Evolutionary conservation across 1,140 invertebrate species (phyloP).

Genomic region (Coelopa frigida): DNA sequence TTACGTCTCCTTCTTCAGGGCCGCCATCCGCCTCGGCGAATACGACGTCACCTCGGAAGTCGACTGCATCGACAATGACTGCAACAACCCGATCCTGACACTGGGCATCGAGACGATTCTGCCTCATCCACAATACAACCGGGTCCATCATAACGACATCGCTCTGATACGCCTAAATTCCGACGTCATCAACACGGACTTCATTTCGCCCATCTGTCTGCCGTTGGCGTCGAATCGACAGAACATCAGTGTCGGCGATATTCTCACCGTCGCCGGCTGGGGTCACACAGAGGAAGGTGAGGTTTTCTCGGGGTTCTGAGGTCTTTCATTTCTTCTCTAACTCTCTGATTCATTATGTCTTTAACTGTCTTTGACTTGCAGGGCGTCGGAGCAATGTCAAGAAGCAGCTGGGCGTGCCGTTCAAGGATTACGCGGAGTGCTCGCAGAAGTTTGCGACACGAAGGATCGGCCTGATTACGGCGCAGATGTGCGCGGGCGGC

Average conservation of each 20-base stretch:
- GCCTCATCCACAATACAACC: slow-evolving; percentile 41
- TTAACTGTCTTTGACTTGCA: no score
- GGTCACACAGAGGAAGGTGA: slow-evolving; percentile 52
- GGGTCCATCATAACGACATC: slow-evolving; percentile 56
- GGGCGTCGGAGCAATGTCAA: slow-evolving; percentile 49
- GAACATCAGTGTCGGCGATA: slow-evolving; percentile 33
- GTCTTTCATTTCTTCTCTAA: not conserved
- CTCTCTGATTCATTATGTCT: not conserved
- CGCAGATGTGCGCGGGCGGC: slow-evolving; percentile 61
- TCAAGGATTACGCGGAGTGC: slow-evolving; percentile 48
- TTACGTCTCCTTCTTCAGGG: slow-evolving; percentile 24
- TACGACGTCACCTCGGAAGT: slow-evolving; percentile 49
- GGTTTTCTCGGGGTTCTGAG: slow-evolving; percentile 1
- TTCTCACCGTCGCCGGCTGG: slow-evolving; percentile 62
- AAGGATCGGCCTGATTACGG: slow-evolving; percentile 18
- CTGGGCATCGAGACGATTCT: slow-evolving; percentile 36
- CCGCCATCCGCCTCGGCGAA: slow-evolving; percentile 54
- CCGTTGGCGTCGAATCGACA: slow-evolving; percentile 43
- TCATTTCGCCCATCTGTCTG: slow-evolving; percentile 70
- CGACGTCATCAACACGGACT: slow-evolving; percentile 62
- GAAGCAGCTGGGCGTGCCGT: slow-evolving; percentile 50
- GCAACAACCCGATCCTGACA: slow-evolving; percentile 34
- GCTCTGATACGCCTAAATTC: slow-evolving; percentile 64
- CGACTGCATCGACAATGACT: slow-evolving; percentile 48
- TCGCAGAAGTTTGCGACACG: slow-evolving; percentile 44